These are phyloP conservation scores for Lomographa bimaculata DNA, from an alignment of 2,888 invertebrate genomes.

Conservation along the genomic window DNA sequence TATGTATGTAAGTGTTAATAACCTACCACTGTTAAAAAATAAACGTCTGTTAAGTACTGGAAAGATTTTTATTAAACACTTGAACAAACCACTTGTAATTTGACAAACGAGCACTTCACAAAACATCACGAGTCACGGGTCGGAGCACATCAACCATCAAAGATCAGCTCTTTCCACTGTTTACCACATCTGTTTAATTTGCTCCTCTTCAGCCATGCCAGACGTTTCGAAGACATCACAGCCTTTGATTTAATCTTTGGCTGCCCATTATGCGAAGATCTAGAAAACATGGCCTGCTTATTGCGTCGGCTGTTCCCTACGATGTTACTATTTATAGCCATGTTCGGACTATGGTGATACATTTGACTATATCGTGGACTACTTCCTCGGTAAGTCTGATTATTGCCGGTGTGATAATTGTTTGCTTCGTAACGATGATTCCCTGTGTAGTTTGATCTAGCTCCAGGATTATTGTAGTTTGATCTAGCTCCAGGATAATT, in stretches of 20 bases:
- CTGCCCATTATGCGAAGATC: constrained; percentile 4
- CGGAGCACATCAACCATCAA: constrained; percentile 40
- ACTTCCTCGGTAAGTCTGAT: too few species aligned
- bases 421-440: neutral
- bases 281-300: too few species aligned
- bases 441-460: neutral
- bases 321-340: too few species aligned
- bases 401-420: neutral
- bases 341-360: too few species aligned
- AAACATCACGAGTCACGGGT: constrained; percentile 20
- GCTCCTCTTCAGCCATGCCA: constrained; percentile 56
- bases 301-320: too few species aligned
- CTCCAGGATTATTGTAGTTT: neutral
- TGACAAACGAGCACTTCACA: constrained; percentile 31
- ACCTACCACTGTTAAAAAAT: too few species aligned
- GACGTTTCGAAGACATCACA: constrained; percentile 35
- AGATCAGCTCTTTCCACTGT: constrained; percentile 56
- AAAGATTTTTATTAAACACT: constrained; percentile 38
- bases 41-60: too few species aligned
- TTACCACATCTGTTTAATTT: constrained; percentile 50
- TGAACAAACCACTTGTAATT: constrained; percentile 25
- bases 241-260: constrained; percentile 9
- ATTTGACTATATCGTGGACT: too few species aligned
- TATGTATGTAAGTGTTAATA: too few species aligned
- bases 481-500: too few species aligned